Evolutionary conservation across 2,797 vertebrate species (phyloP).

Genomic region (Helostoma temminkii): DNA sequence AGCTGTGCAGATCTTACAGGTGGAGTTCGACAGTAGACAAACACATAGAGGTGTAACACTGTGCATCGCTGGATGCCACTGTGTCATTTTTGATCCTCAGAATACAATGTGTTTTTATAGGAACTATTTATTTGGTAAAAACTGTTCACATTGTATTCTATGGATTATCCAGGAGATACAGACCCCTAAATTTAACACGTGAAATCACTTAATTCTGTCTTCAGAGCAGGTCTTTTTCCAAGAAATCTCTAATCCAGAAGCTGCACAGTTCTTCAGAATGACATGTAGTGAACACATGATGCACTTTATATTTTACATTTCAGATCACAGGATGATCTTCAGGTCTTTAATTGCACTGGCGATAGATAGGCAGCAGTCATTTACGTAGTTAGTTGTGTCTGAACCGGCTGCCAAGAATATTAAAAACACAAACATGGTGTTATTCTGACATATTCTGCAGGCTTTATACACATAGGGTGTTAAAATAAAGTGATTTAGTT

Average conservation of each 20-base stretch:
- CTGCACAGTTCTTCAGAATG: neutral
- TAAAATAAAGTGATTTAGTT: slow-evolving; percentile 26
- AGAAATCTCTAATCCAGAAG: neutral
- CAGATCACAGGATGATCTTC: slow-evolving; percentile 29
- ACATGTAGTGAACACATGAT: slow-evolving; percentile 16
- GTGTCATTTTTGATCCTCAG: no score
- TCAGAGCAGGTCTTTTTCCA: slow-evolving; percentile 13
- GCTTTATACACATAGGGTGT: neutral
- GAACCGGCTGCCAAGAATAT: slow-evolving; percentile 16
- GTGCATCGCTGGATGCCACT: no score
- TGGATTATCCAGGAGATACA: neutral
- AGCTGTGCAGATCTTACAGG: no score
- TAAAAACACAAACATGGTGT: neutral
- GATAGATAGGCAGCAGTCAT: neutral
- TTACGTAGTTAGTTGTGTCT: slow-evolving; percentile 10
- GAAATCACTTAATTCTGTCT: neutral
- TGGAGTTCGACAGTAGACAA: no score
- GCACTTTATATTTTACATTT: slow-evolving; percentile 55
- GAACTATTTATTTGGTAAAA: no score
- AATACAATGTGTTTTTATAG: no score
- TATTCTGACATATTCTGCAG: neutral
- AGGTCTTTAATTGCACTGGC: slow-evolving; percentile 38
- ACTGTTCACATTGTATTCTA: neutral
- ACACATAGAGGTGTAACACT: no score
- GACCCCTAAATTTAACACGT: neutral